These are phyloP conservation scores for Lutraria rhynchaena DNA, from an alignment of 1,140 invertebrate genomes.

Conservation along the genomic window DNA sequence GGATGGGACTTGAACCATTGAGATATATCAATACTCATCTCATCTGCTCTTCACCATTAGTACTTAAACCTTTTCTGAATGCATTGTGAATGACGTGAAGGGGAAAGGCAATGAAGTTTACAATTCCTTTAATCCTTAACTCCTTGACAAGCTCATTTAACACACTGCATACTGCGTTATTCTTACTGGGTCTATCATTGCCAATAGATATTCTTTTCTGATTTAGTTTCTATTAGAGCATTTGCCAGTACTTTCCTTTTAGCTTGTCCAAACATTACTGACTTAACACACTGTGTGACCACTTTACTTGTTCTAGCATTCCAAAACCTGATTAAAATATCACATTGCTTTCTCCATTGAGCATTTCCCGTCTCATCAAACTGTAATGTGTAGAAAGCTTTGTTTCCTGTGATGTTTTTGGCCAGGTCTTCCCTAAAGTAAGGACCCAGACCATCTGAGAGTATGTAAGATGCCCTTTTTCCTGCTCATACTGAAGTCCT, in stretches of 20 bases:
- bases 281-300: slow-evolving; percentile 11
- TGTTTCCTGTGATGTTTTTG: slow-evolving; percentile 14
- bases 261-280: slow-evolving; percentile 42
- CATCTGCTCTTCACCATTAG: slow-evolving; percentile 19
- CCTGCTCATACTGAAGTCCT: slow-evolving; percentile 17
- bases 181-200: slow-evolving; percentile 22
- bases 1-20: slow-evolving; percentile 36
- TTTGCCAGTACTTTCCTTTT: slow-evolving; percentile 12
- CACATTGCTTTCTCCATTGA: slow-evolving; percentile 29
- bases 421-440: slow-evolving; percentile 27
- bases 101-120: slow-evolving; percentile 21
- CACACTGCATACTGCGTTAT: slow-evolving; percentile 20
- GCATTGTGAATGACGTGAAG: slow-evolving; percentile 21
- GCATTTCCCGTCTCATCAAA: slow-evolving; percentile 42
- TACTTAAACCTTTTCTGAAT: slow-evolving; percentile 36
- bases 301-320: slow-evolving; percentile 1
- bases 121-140: neutral
- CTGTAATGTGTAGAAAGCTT: slow-evolving; percentile 23
- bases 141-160: slow-evolving; percentile 9
- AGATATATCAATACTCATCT: slow-evolving; percentile 15
- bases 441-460: slow-evolving; percentile 27
- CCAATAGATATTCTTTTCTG: slow-evolving; percentile 27
- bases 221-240: slow-evolving; percentile 4
- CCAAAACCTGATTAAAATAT: slow-evolving; percentile 35
- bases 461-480: slow-evolving; percentile 2